Evolutionary conservation across 2,113 vertebrate species (phyloP).

Genomic region (Salvelinus namaycush): DNA sequence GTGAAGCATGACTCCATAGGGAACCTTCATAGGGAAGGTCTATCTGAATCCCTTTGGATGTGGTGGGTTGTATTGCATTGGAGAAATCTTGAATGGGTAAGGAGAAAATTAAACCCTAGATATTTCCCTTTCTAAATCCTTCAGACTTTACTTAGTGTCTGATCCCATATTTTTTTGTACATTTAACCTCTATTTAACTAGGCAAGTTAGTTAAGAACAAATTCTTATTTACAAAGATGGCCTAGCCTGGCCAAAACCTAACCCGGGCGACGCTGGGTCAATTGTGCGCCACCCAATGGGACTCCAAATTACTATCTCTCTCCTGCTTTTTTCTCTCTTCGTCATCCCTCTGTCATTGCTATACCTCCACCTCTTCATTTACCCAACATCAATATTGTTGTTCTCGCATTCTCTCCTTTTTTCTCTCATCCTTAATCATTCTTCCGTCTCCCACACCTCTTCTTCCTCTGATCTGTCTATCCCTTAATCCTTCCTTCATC

Average conservation of each 20-base stretch:
- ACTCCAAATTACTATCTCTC: not conserved
- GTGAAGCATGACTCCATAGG: slow-evolving; percentile 36
- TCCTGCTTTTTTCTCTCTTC: slow-evolving; percentile 38
- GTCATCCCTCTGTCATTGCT: slow-evolving; percentile 1
- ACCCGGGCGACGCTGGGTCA: too few species aligned
- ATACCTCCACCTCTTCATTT: not conserved
- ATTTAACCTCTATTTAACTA: too few species aligned
- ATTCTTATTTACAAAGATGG: too few species aligned
- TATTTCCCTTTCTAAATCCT: slow-evolving; percentile 37
- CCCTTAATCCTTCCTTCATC: slow-evolving; percentile 52
- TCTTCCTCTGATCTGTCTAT: slow-evolving; percentile 8
- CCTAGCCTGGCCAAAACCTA: too few species aligned
- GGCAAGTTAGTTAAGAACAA: too few species aligned
- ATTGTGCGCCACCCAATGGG: too few species aligned
- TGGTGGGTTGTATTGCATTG: slow-evolving; percentile 38
- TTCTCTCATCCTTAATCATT: slow-evolving; percentile 17
- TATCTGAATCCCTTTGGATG: slow-evolving; percentile 29
- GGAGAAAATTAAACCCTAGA: slow-evolving; percentile 51
- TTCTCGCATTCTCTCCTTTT: slow-evolving; percentile 27
- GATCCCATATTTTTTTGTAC: not conserved
- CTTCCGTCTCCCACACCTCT: slow-evolving; percentile 35
- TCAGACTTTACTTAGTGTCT: slow-evolving; percentile 40
- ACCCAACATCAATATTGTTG: slow-evolving; percentile 9
- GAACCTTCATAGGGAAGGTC: slow-evolving; percentile 6
- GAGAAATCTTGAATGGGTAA: slow-evolving; percentile 30